Base-by-base conservation (phyloP, 2,888 invertebrate species). In the Catotricha subobsoleta region DNA sequence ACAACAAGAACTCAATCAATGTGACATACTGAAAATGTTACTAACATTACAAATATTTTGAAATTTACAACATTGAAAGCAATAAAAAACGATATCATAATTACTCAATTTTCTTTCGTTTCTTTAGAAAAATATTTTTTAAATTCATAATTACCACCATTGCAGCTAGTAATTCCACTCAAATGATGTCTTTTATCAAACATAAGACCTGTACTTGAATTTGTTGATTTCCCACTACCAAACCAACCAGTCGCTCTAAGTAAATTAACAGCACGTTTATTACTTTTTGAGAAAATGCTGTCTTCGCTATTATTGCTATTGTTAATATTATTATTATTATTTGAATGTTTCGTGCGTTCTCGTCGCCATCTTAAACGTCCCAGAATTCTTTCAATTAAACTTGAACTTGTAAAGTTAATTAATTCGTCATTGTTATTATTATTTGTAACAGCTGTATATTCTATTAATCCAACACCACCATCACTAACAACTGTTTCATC, bases 381-480 rank as follows among this genome's bases (percentile, higher is more conserved):
- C 27, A 44, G 20, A 12, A 44, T 37, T 6, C 44, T 25, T 42
- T 42, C 42, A n/a, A 44, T 44, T 36, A 44, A 36, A 40, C 36
- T 42, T 23, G 44, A 44, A 29, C 39, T 42, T 12, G 44, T 44
- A 41, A 44, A 44, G 28, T 25, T 42, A 20, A 42, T 15, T 18
- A 44, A 33, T 36, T 44, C 42, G 23, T 44, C 44, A 20, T 40
- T 40, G 15, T 41, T 35, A 50, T 46, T 43, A 31, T 9, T 40
- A 33, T 43, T 28, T 6, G 15, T 3, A 6, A 12, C 16, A 10
- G 7, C 16, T 31, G 31, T 16, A 10, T 4, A 6, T 8, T 6
- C 6, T 8, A 16, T 7, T 5, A 16, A 16, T 12, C 16, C 23
- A 23, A 16, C 18, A 9, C 15, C 39, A 34, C 35, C 25, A 2